Base-by-base conservation (phyloP, 2,888 invertebrate species). In the Agriopis leucophaearia region DNA sequence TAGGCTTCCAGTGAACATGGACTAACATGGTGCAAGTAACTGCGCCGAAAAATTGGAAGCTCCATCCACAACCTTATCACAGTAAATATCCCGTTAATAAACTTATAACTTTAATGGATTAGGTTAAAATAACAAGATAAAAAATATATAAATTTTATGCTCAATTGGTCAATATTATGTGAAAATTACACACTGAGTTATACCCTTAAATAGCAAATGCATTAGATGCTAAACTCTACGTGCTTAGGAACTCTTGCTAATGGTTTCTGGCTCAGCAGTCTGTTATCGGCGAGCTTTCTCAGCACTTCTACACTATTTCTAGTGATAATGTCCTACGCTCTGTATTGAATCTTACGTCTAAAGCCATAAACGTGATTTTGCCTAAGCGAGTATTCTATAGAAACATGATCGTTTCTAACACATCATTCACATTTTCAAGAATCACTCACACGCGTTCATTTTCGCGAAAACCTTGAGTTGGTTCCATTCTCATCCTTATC, bases 261-360 rank as follows among this genome's bases (percentile, higher is more conserved):
- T n/a, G 42, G 55, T 55, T 55, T 55, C 55, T 42, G n/a, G n/a
- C 42, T 48, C 44, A 12, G 12, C 35, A n/a, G 15, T 38, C 18
- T 56, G 48, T 27, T 57, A 57, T 57, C 57, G 56, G 15, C 13
- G 40, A 10, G 64, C 18, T 58, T 38, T 15, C 52, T 58, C 52
- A 44, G 57, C 50, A 45, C 27, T 48, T 52, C 63, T 42, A 13
- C 10, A 35, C 47, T 12, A 56, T 57, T 52, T 54, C 27, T 47
- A 36, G 58, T 50, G 47, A 63, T 68, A 71, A 69, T 69, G 52
- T 18, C 35, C 42, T 42, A 58, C 62, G 40, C 56, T 62, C 64
- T 36, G 48, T 54, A 36, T 7, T 40, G 15, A 35, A 52, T 66
- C 35, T 56, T 73, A 51, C 57, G 6, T 1, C 5, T 7, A 42